These are phyloP conservation scores for Mesembrinibis cayennensis DNA, from an alignment of 2,113 vertebrate genomes.

Conservation along the genomic window DNA sequence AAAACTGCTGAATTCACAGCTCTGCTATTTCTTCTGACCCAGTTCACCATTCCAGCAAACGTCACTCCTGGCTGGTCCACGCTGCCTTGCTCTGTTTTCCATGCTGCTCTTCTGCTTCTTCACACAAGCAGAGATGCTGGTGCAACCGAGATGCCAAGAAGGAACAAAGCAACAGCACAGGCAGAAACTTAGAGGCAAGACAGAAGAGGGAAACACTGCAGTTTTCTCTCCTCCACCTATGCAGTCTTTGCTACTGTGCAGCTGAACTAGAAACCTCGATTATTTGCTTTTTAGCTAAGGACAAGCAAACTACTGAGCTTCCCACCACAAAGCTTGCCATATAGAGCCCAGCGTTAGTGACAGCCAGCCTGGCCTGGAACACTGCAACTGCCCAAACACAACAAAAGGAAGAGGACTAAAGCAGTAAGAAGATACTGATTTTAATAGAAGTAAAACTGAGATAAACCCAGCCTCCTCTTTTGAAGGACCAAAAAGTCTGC, in stretches of 20 bases:
- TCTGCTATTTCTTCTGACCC: conserved; percentile 60
- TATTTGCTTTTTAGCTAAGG: not conserved
- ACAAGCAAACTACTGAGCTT: not conserved
- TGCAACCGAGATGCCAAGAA: not conserved
- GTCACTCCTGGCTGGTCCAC: conserved; percentile 33
- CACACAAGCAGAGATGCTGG: not conserved
- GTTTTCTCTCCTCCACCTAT: not conserved
- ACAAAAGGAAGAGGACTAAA: not conserved
- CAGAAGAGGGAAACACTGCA: not conserved
- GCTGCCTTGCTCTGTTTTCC: conserved; percentile 52
- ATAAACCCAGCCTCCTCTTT: not conserved
- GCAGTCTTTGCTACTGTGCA: not conserved
- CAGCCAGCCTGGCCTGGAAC: not conserved
- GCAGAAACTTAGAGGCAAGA: not conserved
- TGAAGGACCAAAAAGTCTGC: not conserved
- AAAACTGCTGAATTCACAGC: conserved; percentile 56
- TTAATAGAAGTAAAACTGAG: not conserved
- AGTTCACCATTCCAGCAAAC: not conserved
- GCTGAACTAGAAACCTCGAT: not conserved
- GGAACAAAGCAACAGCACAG: not conserved
- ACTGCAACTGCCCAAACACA: not conserved
- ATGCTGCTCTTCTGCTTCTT: conserved; percentile 16
- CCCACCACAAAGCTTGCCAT: not conserved
- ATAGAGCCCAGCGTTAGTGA: not conserved
- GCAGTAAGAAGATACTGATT: not conserved